Base-by-base conservation (phyloP, 2,113 vertebrate genomes). In the Empidonax traillii region DNA sequence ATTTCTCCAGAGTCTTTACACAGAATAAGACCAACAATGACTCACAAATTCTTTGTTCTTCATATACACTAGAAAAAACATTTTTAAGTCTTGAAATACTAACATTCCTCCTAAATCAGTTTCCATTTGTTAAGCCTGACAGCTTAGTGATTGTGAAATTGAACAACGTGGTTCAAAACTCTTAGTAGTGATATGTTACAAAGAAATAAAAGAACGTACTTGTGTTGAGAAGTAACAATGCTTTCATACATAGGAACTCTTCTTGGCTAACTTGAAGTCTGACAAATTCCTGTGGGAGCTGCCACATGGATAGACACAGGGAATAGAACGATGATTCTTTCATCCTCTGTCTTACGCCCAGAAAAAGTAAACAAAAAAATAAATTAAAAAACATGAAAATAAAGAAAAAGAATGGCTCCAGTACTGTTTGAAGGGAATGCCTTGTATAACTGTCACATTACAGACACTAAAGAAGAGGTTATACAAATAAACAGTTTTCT, bases 211-310 rank as follows among this genome's bases (percentile, higher is more conserved):
- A 95, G 59, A 77, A 78, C 98, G 97, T 98, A 99, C 99, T 99
- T 96, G 99, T 99, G 96, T 98, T 99, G 79, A 99, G 98, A 49
- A 99, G 98, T 49, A 99, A 98, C 89, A 99, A 97, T 66, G 99
- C 99, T 97, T 99, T 99, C 99, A 99, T 99, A 96, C 99, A 99
- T 11, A 99, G 98, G 85, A 99, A 99, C 93, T 99, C 99, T 92
- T 99, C 99, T 4, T 98, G 98, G 92, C 98, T 98, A 49, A 99
- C 98, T 96, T 99, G 99, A 61, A 99, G 98, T 89, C 99, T 99
- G 41, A 99, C 97, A 93, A 99, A 99, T 97, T 99, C 99, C 95
- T 99, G 99, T 25, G 99, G 99, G 85, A 99, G 99, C 61, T 99
- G 98, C 98, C 99, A 99, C 98, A 99, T 99, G 14, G 99, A 98